Percentiles rank a stretch among this genome's conserved stretches.
These are phyloP conservation scores for Tachysurus vachellii DNA, from an alignment of 2,113 vertebrate species.

Conservation along the genomic window DNA sequence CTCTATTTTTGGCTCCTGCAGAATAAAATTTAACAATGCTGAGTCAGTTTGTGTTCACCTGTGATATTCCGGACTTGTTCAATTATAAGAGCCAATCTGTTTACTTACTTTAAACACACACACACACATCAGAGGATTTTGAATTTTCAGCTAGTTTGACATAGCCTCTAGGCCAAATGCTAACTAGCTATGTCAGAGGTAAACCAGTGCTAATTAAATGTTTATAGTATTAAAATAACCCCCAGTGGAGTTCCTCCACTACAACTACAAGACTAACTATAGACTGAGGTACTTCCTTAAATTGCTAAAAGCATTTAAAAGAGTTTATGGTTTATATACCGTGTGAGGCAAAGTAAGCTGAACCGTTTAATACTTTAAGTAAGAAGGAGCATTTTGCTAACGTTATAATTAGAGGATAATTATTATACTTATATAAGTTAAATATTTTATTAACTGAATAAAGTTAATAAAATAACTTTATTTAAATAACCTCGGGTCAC, in stretches of 20 bases:
- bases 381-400: not conserved
- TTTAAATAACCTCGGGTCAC: no score
- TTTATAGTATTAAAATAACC: not conserved
- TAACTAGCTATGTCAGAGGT: not conserved
- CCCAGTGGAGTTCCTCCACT: not conserved
- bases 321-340: not conserved
- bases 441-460: not conserved
- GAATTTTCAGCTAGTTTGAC: not conserved
- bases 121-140: not conserved
- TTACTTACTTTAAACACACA: not conserved
- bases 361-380: no score
- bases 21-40: slow-evolving; percentile 23
- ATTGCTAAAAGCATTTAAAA: not conserved
- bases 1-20: slow-evolving; percentile 34
- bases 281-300: not conserved
- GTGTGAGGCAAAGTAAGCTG: not conserved
- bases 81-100: not conserved
- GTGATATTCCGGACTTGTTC: not conserved
- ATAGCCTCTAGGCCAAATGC: not conserved
- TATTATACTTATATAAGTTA: not conserved
- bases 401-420: not conserved
- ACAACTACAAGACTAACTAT: not conserved
- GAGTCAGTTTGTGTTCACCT: not conserved
- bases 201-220: not conserved
- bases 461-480: not conserved